These are phyloP conservation scores for Plecotus auritus DNA, from an alignment of 2,113 vertebrate species.

Conservation along the genomic window DNA sequence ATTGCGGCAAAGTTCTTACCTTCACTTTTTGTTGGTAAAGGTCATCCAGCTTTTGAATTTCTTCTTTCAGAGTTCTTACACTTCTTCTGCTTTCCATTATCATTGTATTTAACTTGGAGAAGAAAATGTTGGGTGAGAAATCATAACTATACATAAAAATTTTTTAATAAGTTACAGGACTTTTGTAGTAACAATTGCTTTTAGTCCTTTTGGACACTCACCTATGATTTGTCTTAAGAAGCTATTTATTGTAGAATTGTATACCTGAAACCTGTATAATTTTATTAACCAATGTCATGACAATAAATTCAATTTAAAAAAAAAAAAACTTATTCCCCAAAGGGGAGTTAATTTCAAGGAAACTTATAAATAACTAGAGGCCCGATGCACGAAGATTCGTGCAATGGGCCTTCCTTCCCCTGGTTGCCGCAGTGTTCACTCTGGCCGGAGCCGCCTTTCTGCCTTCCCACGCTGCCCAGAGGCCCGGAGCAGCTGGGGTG, in stretches of 20 bases:
- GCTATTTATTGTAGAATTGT: slow-evolving; percentile 3
- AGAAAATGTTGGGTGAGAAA: slow-evolving; percentile 54
- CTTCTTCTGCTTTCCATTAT: slow-evolving; percentile 76
- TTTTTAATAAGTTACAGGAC: not conserved
- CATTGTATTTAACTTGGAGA: slow-evolving; percentile 79
- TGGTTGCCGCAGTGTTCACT: too few relatives aligned
- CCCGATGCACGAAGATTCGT: too few relatives aligned
- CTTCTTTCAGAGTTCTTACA: slow-evolving; percentile 79
- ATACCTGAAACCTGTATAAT: not conserved
- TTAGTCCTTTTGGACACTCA: not conserved
- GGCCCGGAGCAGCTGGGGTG: too few relatives aligned
- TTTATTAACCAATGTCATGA: not conserved
- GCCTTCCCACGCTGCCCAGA: too few relatives aligned
- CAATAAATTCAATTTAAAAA: not conserved
- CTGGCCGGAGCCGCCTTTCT: too few relatives aligned
- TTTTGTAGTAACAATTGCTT: not conserved
- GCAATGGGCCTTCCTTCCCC: too few relatives aligned
- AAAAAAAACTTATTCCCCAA: not conserved
- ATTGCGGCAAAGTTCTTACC: slow-evolving; percentile 61
- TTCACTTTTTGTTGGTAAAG: slow-evolving; percentile 80
- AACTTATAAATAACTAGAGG: not conserved
- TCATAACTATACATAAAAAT: not conserved
- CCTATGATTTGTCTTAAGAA: not conserved
- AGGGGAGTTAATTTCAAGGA: not conserved
- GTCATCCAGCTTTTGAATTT: slow-evolving; percentile 83